Evolutionary conservation across 2,888 invertebrate species (phyloP), one percentile per base, ranked within the genome.

Genomic region (Bimastos eiseni): DNA sequence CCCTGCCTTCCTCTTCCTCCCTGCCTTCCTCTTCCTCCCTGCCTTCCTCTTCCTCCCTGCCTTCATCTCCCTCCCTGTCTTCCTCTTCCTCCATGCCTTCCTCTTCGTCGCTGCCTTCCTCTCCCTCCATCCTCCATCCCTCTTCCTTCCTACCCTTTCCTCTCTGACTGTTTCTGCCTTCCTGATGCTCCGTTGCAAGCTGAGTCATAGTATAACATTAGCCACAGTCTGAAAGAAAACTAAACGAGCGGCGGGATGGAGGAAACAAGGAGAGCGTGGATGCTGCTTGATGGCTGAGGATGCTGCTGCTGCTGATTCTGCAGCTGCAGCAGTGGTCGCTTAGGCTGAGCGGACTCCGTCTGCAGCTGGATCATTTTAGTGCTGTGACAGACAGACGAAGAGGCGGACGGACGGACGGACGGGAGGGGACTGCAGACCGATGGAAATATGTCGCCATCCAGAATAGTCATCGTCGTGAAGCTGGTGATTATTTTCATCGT

Each of bases 391-490:
- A 70, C 70, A n/a, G n/a, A 8, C 70, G 70, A 4, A n/a, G 5
- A 13, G 55, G 30, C 70, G 17, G 70, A 70, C 70, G 70, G 70
- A n/a, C 70, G 70, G 11, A 24, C 49, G 24, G 49, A 49, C 21
- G 49, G 70, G 17, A 70, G n/a, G 49, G 15, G 49, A 15, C 30
- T 30, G 17, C 70, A n/a, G n/a, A n/a, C 70, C 0, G 70, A 70
- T n/a, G 70, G 70, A 30, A 88, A n/a, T 70, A 70, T 34, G 34
- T 90, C 90, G 36, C 86, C 19, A 70, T 90, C 90, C n/a, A 55
- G 38, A 86, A 86, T 86, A 38, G 41, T 90, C 86, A 70, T 84
- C 90, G 33, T 90, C 90, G 44, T 84, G n/a, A 86, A 84, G 38
- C 30, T 90, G n/a, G 86, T 86, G 4, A 86, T 90, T 11, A 86